A percentile compares a stretch with the other conserved stretches of the same genome.
Evolutionary conservation across 2,797 vertebrate genomes (phyloP).

Genomic region (Anguilla marmorata): DNA sequence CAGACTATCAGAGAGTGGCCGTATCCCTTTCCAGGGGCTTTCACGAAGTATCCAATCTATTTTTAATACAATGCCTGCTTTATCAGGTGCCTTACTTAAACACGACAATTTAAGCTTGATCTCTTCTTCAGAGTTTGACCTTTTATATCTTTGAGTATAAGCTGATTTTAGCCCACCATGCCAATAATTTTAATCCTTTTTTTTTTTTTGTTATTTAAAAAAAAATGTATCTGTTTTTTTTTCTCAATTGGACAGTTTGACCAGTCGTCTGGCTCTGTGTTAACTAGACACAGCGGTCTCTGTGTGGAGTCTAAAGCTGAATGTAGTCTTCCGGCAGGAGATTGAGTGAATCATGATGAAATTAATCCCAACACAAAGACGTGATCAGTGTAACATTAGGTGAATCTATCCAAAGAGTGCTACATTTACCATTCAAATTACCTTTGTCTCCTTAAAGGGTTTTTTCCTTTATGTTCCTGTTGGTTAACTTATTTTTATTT

Average conservation of each 20-base stretch:
- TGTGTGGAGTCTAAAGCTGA: slow-evolving; percentile 57
- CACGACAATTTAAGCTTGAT: slow-evolving; percentile 64
- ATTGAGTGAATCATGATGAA: slow-evolving; percentile 48
- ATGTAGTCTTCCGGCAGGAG: slow-evolving; percentile 76
- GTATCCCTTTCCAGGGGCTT: slow-evolving; percentile 66
- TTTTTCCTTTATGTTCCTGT: slow-evolving; percentile 47
- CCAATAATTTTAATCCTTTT: slow-evolving; percentile 54
- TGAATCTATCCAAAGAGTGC: slow-evolving; percentile 56
- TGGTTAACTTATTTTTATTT: slow-evolving; percentile 35
- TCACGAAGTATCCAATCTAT: slow-evolving; percentile 56
- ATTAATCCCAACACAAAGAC: slow-evolving; percentile 43
- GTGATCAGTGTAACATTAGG: slow-evolving; percentile 43
- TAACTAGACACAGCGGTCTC: slow-evolving; percentile 54
- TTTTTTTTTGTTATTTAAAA: slow-evolving; percentile 28
- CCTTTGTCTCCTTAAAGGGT: slow-evolving; percentile 47
- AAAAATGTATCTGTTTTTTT: slow-evolving; percentile 33
- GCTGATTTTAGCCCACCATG: slow-evolving; percentile 72
- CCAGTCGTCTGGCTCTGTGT: slow-evolving; percentile 32
- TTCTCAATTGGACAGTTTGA: slow-evolving; percentile 38
- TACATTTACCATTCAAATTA: slow-evolving; percentile 61
- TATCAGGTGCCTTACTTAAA: slow-evolving; percentile 80
- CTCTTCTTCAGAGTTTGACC: slow-evolving; percentile 54
- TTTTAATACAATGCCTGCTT: slow-evolving; percentile 76
- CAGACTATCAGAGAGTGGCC: slow-evolving; percentile 32
- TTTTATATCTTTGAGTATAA: slow-evolving; percentile 45